A percentile compares a stretch with the other conserved stretches of the same genome.
These are phyloP conservation scores for Drosophila austrosaltans DNA, from an alignment of 2,888 invertebrate species.

Conservation along the genomic window DNA sequence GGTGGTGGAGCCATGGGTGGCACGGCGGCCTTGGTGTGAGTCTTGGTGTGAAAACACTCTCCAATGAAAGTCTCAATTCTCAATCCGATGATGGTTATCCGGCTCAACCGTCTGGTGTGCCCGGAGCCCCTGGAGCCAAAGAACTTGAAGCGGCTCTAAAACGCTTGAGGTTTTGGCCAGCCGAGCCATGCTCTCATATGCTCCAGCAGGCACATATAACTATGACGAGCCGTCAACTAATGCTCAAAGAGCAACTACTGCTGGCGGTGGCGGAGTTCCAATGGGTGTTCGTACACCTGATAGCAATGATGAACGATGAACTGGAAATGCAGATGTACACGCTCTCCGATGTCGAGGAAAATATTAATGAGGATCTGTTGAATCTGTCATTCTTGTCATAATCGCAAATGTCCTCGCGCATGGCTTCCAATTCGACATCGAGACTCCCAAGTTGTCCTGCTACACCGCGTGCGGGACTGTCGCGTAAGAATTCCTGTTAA, in stretches of 20 bases:
- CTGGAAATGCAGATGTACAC: constrained; percentile 88
- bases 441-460: constrained; percentile 83
- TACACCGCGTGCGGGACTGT: constrained; percentile 85
- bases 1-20: constrained; percentile 48
- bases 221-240: constrained; percentile 83
- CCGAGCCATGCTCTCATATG: constrained; percentile 89
- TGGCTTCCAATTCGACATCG: constrained; percentile 87
- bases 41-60: constrained; percentile 77
- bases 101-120: constrained; percentile 86
- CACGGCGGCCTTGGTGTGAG: constrained; percentile 65
- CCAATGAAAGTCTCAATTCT: constrained; percentile 84
- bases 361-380: constrained; percentile 87
- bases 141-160: constrained; percentile 96
- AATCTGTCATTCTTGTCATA: constrained; percentile 85
- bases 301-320: constrained; percentile 86
- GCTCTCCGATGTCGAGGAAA: constrained; percentile 87
- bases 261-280: constrained; percentile 82
- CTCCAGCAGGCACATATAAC: constrained; percentile 86
- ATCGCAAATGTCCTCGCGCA: constrained; percentile 88
- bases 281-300: constrained; percentile 91
- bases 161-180: constrained; percentile 92
- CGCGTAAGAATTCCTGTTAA: constrained; percentile 92
- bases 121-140: constrained; percentile 96
- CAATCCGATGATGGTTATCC: constrained; percentile 88
- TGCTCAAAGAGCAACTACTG: constrained; percentile 50